A percentile compares a stretch with the other conserved stretches of the same genome.
Conservation (phyloP, 2,797 vertebrate genomes). For the Tolypeutes matacus region DNA sequence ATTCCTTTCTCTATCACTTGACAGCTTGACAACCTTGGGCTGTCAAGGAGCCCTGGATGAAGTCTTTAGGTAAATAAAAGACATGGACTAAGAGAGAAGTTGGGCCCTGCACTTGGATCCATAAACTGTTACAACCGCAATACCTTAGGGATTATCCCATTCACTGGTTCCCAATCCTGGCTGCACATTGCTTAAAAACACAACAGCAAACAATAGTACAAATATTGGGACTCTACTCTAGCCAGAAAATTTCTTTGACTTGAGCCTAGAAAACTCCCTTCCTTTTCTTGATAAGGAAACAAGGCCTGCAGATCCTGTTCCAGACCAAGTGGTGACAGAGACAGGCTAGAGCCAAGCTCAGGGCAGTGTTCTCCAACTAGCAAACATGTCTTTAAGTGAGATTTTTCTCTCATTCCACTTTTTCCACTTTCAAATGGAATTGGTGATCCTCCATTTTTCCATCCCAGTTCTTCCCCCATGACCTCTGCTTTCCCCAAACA, state of each 20-base stretch:
- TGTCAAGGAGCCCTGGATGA: background rate
- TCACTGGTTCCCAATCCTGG: background rate
- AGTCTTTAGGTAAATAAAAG: background rate
- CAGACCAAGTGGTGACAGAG: background rate
- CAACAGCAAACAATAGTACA: background rate
- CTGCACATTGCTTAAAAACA: background rate
- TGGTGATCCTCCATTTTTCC: background rate
- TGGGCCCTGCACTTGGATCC: background rate
- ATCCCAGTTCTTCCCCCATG: background rate
- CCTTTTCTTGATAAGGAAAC: background rate
- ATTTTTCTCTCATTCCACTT: background rate
- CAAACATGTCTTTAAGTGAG: background rate
- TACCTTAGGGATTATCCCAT: background rate
- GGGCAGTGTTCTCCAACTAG: background rate
- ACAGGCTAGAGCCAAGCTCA: background rate
- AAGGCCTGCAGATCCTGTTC: background rate
- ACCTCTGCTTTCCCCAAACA: background rate
- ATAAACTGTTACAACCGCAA: background rate
- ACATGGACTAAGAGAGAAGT: background rate
- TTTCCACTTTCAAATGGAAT: background rate
- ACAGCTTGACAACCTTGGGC: background rate
- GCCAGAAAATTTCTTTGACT: background rate
- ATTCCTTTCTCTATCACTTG: slow-evolving; percentile 10
- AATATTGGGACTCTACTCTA: background rate
- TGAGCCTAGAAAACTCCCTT: background rate